A percentile compares a stretch with the other conserved stretches of the same genome.
Evolutionary conservation across 2,797 vertebrate species (phyloP).

Genomic region (Bradypodion ventrale): DNA sequence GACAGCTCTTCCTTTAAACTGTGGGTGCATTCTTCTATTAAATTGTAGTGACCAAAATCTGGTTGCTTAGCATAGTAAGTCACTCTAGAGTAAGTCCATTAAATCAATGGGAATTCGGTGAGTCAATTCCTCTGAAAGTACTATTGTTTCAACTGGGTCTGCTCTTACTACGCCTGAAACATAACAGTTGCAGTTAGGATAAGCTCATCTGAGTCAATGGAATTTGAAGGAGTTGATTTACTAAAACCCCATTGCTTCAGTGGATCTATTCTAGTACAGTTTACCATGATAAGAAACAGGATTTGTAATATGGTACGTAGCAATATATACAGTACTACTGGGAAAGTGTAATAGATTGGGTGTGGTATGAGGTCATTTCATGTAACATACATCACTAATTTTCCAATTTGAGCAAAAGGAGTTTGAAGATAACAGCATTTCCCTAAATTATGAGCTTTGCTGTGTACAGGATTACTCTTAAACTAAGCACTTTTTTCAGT

Average conservation of each 20-base stretch:
- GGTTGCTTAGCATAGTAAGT: no score
- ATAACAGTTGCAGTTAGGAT: no score
- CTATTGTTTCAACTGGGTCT: no score
- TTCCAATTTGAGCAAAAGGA: neutral
- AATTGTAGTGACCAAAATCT: neutral
- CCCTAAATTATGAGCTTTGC: neutral
- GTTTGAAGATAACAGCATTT: neutral
- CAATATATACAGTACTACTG: neutral
- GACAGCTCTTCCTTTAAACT: neutral
- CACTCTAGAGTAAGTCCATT: no score
- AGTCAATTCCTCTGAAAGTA: no score
- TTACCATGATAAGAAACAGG: no score
- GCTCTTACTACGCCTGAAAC: no score
- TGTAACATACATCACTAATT: neutral
- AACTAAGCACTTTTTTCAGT: neutral
- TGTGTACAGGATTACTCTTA: neutral
- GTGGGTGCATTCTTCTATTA: neutral
- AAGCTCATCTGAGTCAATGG: no score
- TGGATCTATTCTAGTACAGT: no score
- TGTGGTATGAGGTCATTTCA: neutral
- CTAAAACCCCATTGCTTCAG: no score
- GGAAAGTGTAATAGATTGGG: neutral
- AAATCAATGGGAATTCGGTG: no score
- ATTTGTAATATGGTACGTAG: neutral
- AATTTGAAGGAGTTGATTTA: no score